Percentiles rank a stretch among this genome's conserved stretches.
Evolutionary conservation across 2,888 invertebrate species (phyloP).

Genomic region (Euphydryas editha): DNA sequence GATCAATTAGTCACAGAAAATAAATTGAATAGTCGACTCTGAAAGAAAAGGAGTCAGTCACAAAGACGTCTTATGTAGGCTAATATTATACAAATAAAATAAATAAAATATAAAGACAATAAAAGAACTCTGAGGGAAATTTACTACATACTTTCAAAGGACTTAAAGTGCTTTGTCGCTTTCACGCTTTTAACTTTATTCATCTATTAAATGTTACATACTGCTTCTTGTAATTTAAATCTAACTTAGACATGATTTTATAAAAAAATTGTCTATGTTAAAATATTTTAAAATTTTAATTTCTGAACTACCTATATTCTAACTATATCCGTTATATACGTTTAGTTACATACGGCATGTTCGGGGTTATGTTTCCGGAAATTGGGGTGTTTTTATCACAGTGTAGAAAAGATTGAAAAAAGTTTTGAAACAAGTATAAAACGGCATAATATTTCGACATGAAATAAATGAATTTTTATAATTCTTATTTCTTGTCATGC

Average conservation of each 20-base stretch:
- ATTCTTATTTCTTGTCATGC: too few relatives aligned
- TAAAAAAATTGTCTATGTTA: too few relatives aligned
- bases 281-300: too few relatives aligned
- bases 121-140: slow-evolving; percentile 41
- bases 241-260: background rate
- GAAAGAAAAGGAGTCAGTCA: slow-evolving; percentile 64
- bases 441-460: too few relatives aligned
- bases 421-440: too few relatives aligned
- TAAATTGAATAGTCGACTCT: slow-evolving; percentile 66
- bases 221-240: background rate
- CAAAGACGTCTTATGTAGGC: slow-evolving; percentile 50
- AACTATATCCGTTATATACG: too few relatives aligned
- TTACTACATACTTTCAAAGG: slow-evolving; percentile 44
- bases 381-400: too few relatives aligned
- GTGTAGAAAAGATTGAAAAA: too few relatives aligned
- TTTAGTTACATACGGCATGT: too few relatives aligned
- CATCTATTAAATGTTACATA: background rate
- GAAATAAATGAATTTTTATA: too few relatives aligned
- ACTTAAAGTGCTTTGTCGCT: slow-evolving; percentile 34
- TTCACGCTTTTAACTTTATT: slow-evolving; percentile 21
- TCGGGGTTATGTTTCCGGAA: too few relatives aligned
- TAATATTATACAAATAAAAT: background rate
- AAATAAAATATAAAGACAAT: slow-evolving; percentile 32
- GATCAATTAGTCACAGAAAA: slow-evolving; percentile 46
- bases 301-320: too few relatives aligned